These are phyloP conservation scores for Listrodromus nycthemerus DNA, from an alignment of 2,888 invertebrate genomes.

Conservation along the genomic window DNA sequence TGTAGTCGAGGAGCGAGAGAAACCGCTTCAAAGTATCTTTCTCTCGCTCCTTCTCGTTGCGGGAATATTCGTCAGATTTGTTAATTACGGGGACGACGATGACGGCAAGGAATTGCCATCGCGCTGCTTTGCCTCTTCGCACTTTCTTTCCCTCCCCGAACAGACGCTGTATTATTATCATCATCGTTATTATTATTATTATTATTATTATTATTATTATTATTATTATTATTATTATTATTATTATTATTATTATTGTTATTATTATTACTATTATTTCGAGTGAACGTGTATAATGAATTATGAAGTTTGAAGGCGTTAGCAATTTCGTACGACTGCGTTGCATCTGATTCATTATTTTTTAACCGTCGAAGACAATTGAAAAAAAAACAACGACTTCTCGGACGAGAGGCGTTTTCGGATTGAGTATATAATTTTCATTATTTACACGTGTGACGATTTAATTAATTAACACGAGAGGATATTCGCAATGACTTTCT, in stretches of 20 bases:
- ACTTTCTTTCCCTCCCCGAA: neutral
- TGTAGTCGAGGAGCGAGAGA: slow-evolving; percentile 37
- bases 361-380: neutral
- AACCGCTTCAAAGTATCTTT: slow-evolving; percentile 19
- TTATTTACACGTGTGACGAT: slow-evolving; percentile 1
- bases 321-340: neutral
- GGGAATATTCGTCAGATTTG: slow-evolving; percentile 45
- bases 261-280: neutral
- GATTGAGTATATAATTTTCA: slow-evolving; percentile 12
- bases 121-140: slow-evolving; percentile 17
- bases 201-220: too few species aligned
- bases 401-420: neutral
- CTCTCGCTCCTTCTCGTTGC: slow-evolving; percentile 23
- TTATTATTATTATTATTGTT: neutral
- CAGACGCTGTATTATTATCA: slow-evolving; percentile 3
- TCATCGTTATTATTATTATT: neutral
- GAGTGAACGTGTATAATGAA: too few species aligned
- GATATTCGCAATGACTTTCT: slow-evolving; percentile 15
- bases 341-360: neutral
- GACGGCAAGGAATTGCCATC: slow-evolving; percentile 14
- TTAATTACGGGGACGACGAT: slow-evolving; percentile 55
- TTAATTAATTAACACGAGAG: slow-evolving; percentile 21
- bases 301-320: neutral
- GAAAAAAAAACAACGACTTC: neutral
- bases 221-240: slow-evolving; percentile 17